Base-by-base conservation (phyloP, 2,888 invertebrate species). In the Apotomis betuletana region DNA sequence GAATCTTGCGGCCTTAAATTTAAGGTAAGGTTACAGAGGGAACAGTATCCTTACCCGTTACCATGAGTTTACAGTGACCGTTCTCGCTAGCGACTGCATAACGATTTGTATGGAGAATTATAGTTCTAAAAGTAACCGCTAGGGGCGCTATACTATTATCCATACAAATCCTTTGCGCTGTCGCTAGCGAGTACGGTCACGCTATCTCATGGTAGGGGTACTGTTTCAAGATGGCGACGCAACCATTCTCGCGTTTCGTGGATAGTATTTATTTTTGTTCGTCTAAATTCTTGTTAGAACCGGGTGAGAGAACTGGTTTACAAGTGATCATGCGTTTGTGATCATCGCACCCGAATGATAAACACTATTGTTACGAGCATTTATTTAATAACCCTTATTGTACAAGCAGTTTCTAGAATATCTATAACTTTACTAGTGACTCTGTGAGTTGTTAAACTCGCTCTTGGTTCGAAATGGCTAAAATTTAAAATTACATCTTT, bases 211-310 rank as follows among this genome's bases (percentile, higher is more conserved):
- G 27, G 27, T 27, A 27, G 2, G 81, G 81, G 84, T 81, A 81
- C 83, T 76, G 79, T 84, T 85, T 80, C 79, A 81, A 83, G 81
- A 27, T 27, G 27, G 84, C 84, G 81, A 85, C 84, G 84, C 87
- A 88, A 87, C 88, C 87, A 88, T 90, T 90, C 90, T 90, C 90
- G 84, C 87, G 87, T 91, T 91, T 87, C 90, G 85, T 90, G 88
- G 87, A 89, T 88, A 89, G 88, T 91, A 91, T 92, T 91, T 91
- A 91, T 92, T 91, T 91, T 87, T 27, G 90, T 89, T 87, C 85
- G 88, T 87, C 90, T 82, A 89, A 91, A 92, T 92, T 91, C 90
- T 91, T 90, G 92, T 91, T 91, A 91, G 91, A 91, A 88, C 84
- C 87, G 82, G 85, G 85, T 86, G 87, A 85, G 87, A 83, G 81